Base-by-base conservation (phyloP, 2,113 vertebrate species). In the Recurvirostra avosetta region DNA sequence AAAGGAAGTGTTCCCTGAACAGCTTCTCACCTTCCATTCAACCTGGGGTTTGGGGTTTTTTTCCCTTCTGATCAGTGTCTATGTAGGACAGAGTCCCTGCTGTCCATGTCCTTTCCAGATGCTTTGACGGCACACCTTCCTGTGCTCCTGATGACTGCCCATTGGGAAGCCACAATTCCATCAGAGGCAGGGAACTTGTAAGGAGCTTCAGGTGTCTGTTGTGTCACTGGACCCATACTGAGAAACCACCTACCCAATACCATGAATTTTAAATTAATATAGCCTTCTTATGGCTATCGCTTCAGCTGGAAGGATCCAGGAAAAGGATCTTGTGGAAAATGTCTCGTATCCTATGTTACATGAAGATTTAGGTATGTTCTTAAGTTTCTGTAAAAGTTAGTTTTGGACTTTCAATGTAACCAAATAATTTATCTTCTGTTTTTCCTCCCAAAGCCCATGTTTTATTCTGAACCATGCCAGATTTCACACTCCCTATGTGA, bases 91-190 rank as follows among this genome's bases (percentile, higher is more conserved):
- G 61, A 66, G 22, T 34, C 15, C 30, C 27, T 45, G 62, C 29
- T 91, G 13, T 55, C 56, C 32, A 0, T 21, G 15, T 72, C 34
- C 16, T 79, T 83, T 70, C 32, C 2, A 2, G 19, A 17, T 5
- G 1, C 23, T 55, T 30, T 2, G 4, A 3, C 2, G 5, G 8
- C 0, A 0, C 5, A 8, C 26, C 0, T 3, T 49, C 30, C 38
- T 10, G 14, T 55, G 58, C 27, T 71, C 16, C 40, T 0, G 0
- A 1, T 6, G 13, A 32, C 45, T 58, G 30, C 27, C 23, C 27
- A 19, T 32, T 41, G 45, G 41, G 49, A 53, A 63, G 17, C 32
- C 55, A 41, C n/a, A 71, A 41, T 40, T 90, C 45, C 41, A 14
- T 36, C 59, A 17, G 63, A 41, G 32, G 17, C 34, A 59, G 41